Evolutionary conservation across 2,888 invertebrate species (phyloP), one percentile per base, ranked within the genome.

Genomic region (Lissonota sp.): DNA sequence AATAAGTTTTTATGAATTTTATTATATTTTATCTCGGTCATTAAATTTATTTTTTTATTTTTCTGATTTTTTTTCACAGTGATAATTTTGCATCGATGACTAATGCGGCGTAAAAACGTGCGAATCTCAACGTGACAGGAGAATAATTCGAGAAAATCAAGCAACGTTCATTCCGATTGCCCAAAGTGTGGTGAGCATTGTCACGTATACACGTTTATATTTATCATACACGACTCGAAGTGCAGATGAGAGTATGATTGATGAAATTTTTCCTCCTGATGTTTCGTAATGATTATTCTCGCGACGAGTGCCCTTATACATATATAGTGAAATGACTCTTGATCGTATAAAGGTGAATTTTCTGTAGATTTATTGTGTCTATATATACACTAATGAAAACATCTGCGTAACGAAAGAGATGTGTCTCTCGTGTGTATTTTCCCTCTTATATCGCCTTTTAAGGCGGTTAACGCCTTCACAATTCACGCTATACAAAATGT

Each of bases 381-480:
- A n/a, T 5, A 10, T 49, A 10, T 49, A 49, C 8, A 49, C 6
- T 44, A n/a, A 6, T 42, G 40, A 16, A 39, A 6, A 51, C n/a
- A 57, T 10, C 49, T 49, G n/a, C 12, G 46, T 26, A 64, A 44
- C 55, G 42, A 40, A 51, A 60, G 42, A 62, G 40, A n/a, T 14
- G 60, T 60, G 58, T 75, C 58, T 60, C 70, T 39, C 39, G 37
- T n/a, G 26, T 26, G 26, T 26, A 26, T 26, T 62, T 62, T 49
- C 60, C n/a, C 58, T 67, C 67, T 75, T 60, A 67, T 67, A 75
- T 75, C 74, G 49, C 74, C 74, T 67, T 75, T 67, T 75, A 75
- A 66, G 74, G 74, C 12, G 66, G 66, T 75, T 67, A 75, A 75
- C 74, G 74, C 74, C 74, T 74, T 40, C 66, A 37, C 12, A 49